These are phyloP conservation scores for Brotula barbata DNA, from an alignment of 2,797 vertebrate species.

Conservation along the genomic window DNA sequence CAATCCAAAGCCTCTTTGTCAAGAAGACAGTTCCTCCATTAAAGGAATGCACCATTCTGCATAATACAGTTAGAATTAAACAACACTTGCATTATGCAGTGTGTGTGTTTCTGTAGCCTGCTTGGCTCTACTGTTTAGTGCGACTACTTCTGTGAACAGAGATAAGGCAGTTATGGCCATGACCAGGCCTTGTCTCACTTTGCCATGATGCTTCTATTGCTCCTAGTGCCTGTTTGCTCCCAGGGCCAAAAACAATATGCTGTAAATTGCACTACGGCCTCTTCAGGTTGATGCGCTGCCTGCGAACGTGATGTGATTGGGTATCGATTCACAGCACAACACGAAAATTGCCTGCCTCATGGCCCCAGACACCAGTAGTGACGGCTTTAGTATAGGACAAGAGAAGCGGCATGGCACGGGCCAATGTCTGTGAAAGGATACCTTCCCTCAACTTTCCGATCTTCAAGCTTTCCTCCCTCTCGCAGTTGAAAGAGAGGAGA, in stretches of 20 bases:
- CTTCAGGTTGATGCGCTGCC: slow-evolving; percentile 78
- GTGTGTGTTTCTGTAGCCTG: slow-evolving; percentile 36
- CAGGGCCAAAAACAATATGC: slow-evolving; percentile 82
- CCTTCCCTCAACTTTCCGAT: slow-evolving; percentile 64
- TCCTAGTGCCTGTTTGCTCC: slow-evolving; percentile 75
- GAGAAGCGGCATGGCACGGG: slow-evolving; percentile 58
- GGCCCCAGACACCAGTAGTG: slow-evolving; percentile 80
- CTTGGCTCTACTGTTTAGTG: slow-evolving; percentile 57
- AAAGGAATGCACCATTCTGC: slow-evolving; percentile 18
- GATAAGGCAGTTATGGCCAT: slow-evolving; percentile 69
- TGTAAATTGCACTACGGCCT: slow-evolving; percentile 78
- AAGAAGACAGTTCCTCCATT: slow-evolving; percentile 24
- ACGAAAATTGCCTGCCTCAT: slow-evolving; percentile 86
- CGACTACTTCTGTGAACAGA: slow-evolving; percentile 65
- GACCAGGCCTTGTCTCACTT: slow-evolving; percentile 73
- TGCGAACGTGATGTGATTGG: slow-evolving; percentile 82
- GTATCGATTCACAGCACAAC: slow-evolving; percentile 83
- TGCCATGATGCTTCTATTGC: slow-evolving; percentile 75
- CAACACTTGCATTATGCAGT: slow-evolving; percentile 37
- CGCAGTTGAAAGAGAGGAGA: slow-evolving; percentile 25
- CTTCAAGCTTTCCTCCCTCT: slow-evolving; percentile 48
- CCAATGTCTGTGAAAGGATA: slow-evolving; percentile 57
- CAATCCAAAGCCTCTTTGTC: slow-evolving; percentile 16
- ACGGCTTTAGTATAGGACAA: slow-evolving; percentile 81
- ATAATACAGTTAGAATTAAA: slow-evolving; percentile 37